A percentile compares a stretch with the other conserved stretches of the same genome.
These are phyloP conservation scores for Discoglossus pictus DNA, from an alignment of 2,797 vertebrate species.

Conservation along the genomic window DNA sequence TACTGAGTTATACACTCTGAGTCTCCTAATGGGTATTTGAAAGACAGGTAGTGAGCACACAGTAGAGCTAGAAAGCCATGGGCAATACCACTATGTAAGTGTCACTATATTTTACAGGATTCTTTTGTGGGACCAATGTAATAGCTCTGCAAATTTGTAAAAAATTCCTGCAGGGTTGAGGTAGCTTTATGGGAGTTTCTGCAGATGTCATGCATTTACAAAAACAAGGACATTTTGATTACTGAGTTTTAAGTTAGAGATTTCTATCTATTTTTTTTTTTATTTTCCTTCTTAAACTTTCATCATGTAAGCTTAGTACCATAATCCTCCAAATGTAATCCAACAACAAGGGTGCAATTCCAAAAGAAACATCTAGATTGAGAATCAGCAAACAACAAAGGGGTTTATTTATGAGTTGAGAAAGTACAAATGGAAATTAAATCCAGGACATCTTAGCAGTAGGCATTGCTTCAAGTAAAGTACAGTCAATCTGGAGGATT, in stretches of 20 bases:
- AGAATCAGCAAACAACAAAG: slow-evolving; percentile 33
- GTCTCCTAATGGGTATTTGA: too few relatives aligned
- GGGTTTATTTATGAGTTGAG: slow-evolving; percentile 23
- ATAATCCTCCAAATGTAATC: slow-evolving; percentile 16
- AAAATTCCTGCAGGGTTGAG: too few relatives aligned
- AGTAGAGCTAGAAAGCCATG: too few relatives aligned
- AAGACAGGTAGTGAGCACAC: too few relatives aligned
- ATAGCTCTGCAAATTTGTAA: too few relatives aligned
- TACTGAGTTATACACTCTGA: too few relatives aligned
- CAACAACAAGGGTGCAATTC: slow-evolving; percentile 13
- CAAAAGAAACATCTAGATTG: slow-evolving; percentile 33
- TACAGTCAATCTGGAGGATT: slow-evolving; percentile 37
- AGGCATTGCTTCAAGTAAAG: slow-evolving; percentile 32
- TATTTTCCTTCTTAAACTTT: slow-evolving; percentile 12
- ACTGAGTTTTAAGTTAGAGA: background rate
- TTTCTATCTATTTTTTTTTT: background rate
- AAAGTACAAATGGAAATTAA: slow-evolving; percentile 39
- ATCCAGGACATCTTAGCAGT: slow-evolving; percentile 12
- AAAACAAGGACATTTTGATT: too few relatives aligned
- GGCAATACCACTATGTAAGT: too few relatives aligned
- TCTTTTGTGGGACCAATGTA: too few relatives aligned
- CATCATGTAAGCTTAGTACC: slow-evolving; percentile 8
- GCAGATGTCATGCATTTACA: too few relatives aligned
- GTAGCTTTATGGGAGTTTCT: too few relatives aligned
- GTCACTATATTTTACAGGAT: too few relatives aligned